Evolutionary conservation across 2,797 vertebrate species (phyloP), one percentile per base, ranked within the genome.

Genomic region (Scolopax bukidnonensis): DNA sequence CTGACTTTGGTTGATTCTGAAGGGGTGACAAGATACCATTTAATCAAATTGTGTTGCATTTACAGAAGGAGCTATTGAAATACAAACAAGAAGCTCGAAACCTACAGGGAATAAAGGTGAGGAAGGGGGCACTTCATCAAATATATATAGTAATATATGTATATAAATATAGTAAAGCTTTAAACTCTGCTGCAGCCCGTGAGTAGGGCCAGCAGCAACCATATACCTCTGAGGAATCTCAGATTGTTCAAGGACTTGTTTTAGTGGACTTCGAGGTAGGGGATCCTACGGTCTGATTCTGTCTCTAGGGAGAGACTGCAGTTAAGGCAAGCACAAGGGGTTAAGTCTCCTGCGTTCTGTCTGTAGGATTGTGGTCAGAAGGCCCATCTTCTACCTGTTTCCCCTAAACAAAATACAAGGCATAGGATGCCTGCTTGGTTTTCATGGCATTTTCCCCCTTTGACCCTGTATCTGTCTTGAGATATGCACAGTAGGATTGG

Each of bases 31-130:
- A 78, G 47, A 47, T 28, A 33, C 8, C 57, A 32, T 84, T 95
- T 97, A 94, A 97, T 71, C 85, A 87, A 69, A 91, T 38, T 93
- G 21, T 91, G 47, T 97, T 97, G 92, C 53, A 10, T 93, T 98
- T 97, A 69, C 97, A 99, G 99, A 99, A 99, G 96, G 99, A 99
- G 95, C 97, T 99, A 89, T 79, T 99, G 97, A 98, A 98, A 96
- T 99, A 98, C 97, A 99, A 99, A 95, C 99, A 99, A 97, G 99
- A 99, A 95, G 97, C 98, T 92, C 98, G 99, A 95, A 99, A 98
- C 96, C 97, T 99, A 21, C 99, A 99, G 95, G 99, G 98, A 70
- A 98, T 99, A 88, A 99, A 99, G 98, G 99, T 99, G 95, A 98
- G 98, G 77, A 75, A 28, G 84, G 28, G 70, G 33, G 4, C 5